Conservation (phyloP, 2,888 invertebrate genomes). For the Augiades crinisus region DNA sequence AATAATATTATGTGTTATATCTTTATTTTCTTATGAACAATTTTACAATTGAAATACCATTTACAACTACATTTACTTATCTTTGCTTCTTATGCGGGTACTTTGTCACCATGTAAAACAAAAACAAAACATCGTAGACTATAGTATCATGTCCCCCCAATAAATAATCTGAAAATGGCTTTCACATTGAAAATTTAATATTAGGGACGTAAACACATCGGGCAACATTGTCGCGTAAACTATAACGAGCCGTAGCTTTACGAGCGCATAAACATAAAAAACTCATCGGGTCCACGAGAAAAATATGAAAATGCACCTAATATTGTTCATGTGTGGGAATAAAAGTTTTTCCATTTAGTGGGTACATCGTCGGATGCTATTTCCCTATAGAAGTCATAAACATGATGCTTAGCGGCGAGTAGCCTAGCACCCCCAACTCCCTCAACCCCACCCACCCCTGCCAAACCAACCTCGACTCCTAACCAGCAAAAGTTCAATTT, state of each 20-base stretch:
- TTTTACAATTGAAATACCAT: neutral
- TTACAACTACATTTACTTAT: no score
- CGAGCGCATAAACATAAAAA: slow-evolving; percentile 76
- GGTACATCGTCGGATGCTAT: slow-evolving; percentile 61
- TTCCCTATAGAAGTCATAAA: slow-evolving; percentile 80
- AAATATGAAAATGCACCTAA: slow-evolving; percentile 75
- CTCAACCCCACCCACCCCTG: slow-evolving; percentile 32
- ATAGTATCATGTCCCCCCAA: slow-evolving; percentile 43
- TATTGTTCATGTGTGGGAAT: slow-evolving; percentile 63
- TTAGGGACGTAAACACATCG: slow-evolving; percentile 61
- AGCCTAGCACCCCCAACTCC: slow-evolving; percentile 29
- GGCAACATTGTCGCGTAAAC: slow-evolving; percentile 66
- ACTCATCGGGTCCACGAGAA: slow-evolving; percentile 61
- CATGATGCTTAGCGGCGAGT: slow-evolving; percentile 58
- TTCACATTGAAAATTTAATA: slow-evolving; percentile 66
- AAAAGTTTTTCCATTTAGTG: slow-evolving; percentile 75
- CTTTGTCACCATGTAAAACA: no score
- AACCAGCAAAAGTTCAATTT: slow-evolving; percentile 53
- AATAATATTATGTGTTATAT: no score
- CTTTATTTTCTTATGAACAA: no score
- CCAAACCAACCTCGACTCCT: slow-evolving; percentile 13
- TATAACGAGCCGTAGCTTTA: slow-evolving; percentile 68
- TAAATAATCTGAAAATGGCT: slow-evolving; percentile 49
- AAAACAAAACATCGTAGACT: slow-evolving; percentile 15
- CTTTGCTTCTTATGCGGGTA: no score